Evolutionary conservation across 2,113 vertebrate species (phyloP), one percentile per base, ranked within the genome.

Genomic region (Microtus pennsylvanicus): DNA sequence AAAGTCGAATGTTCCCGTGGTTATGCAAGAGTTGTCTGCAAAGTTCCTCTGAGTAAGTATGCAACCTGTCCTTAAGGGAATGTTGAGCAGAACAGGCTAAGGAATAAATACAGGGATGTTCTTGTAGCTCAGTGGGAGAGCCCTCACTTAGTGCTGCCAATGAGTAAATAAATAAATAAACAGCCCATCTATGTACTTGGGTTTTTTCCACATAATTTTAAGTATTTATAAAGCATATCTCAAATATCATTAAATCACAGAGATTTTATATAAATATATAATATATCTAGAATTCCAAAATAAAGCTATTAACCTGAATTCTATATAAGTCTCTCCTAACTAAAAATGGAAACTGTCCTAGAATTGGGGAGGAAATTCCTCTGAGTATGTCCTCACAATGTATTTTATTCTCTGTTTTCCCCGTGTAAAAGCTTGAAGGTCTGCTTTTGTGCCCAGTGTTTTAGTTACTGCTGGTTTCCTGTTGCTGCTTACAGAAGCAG

Each of bases 11-110:
- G 99, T 97, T 85, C 93, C 1, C 76, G 3, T 1, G 99, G 98
- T 89, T 95, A 89, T 86, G 99, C 99, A 92, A 99, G 99, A 90
- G 98, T 99, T n/a, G 98, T 99, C 97, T 99, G 99, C 98, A 99
- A 99, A 99, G 98, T 98, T 30, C 98, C 98, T 94, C 95, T 99
- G 94, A 97, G 99, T 99, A 98, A 30, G 98, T 98, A 95, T 76
- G 38, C 86, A 24, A 26, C 70, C 9, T 96, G 4, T 81, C 92
- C 69, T 97, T 80, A 69, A 58, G 24, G 35, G 88, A 38, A 1
- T 16, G 24, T 67, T 91, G 78, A 93, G 33, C 33, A 82, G 58
- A 95, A 38, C 4, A 65, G 8, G 9, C 55, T 78, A 93, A 72
- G 50, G 90, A 90, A 93, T 74, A 63, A 87, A 26, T 10, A 21